Percentiles rank a stretch among this genome's conserved stretches.
These are phyloP conservation scores for Aurelia sp. DNA, from an alignment of 30 jellyfish, hydroid and myxozoan genomes.

Conservation along the genomic window DNA sequence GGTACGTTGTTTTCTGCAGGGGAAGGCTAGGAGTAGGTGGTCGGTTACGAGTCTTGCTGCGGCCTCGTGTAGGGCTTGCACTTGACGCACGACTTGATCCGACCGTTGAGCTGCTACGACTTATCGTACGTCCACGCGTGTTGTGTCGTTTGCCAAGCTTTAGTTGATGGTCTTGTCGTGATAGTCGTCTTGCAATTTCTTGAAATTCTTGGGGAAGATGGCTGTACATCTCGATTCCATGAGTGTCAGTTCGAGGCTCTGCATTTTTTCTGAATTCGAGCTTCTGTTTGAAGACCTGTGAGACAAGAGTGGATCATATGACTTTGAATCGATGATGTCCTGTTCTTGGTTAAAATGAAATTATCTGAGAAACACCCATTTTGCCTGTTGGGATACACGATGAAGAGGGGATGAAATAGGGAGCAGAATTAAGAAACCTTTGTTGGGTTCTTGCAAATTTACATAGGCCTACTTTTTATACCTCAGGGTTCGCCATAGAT, in stretches of 20 bases:
- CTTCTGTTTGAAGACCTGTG: slow-evolving; percentile 87
- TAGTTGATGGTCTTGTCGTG: slow-evolving; percentile 92
- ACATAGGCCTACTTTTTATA: no score
- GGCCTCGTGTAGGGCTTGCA: slow-evolving; percentile 89
- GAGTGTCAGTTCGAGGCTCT: slow-evolving; percentile 93
- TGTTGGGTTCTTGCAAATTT: no score
- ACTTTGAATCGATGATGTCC: no score
- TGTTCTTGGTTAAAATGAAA: no score
- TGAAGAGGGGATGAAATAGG: no score
- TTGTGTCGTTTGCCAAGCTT: slow-evolving; percentile 47
- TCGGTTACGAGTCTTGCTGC: slow-evolving; percentile 68
- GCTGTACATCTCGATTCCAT: slow-evolving; percentile 96
- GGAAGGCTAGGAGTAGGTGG: slow-evolving; percentile 72
- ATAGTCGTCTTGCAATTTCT: slow-evolving; percentile 97
- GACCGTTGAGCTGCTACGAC: slow-evolving; percentile 83
- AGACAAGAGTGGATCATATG: not conserved
- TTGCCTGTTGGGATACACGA: no score
- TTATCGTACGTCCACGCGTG: slow-evolving; percentile 75
- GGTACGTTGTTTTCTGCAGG: slow-evolving; percentile 43
- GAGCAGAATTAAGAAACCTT: no score
- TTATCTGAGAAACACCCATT: no score
- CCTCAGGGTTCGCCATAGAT: no score
- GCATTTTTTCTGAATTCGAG: slow-evolving; percentile 89
- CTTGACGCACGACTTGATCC: slow-evolving; percentile 98
- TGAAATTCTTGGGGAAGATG: slow-evolving; percentile 98